Conservation (phyloP, 2,113 vertebrate genomes). For the Melanostigma gelatinosum region DNA sequence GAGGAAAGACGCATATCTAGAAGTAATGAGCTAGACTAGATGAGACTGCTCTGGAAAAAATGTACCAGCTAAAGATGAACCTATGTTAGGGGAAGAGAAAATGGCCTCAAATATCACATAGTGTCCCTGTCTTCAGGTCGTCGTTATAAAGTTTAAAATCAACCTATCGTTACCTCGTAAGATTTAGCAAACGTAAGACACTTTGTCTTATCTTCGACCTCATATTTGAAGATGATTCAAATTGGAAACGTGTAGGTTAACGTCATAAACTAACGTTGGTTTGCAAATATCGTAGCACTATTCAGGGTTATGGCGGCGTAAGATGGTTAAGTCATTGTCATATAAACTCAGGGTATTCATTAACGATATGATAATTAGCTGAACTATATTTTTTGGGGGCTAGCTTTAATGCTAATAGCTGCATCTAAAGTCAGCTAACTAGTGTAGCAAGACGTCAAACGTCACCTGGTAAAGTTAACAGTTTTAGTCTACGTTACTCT, state of each 20-base stretch:
- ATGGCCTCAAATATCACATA: conserved; percentile 5
- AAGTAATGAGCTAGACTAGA: not conserved
- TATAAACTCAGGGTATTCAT: not conserved
- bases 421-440: conserved; percentile 43
- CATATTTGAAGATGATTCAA: not conserved
- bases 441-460: conserved; percentile 6
- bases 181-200: not conserved
- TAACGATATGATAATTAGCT: conserved; percentile 46
- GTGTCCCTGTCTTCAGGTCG: not conserved
- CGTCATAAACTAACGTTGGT: not conserved
- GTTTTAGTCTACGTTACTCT: not conserved
- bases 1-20: conserved; percentile 87
- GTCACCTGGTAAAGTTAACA: not conserved
- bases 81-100: not conserved
- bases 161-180: not conserved
- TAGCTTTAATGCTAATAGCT: conserved; percentile 39
- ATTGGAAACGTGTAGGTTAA: not conserved
- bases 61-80: not conserved
- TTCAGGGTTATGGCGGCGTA: not conserved
- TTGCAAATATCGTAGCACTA: not conserved
- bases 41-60: conserved; percentile 1
- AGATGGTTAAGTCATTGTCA: not conserved
- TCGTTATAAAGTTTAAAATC: not conserved
- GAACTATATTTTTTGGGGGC: conserved; percentile 26
- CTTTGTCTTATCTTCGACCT: not conserved